Conservation (phyloP, 2,113 vertebrate species). For the Notechis scutatus region DNA sequence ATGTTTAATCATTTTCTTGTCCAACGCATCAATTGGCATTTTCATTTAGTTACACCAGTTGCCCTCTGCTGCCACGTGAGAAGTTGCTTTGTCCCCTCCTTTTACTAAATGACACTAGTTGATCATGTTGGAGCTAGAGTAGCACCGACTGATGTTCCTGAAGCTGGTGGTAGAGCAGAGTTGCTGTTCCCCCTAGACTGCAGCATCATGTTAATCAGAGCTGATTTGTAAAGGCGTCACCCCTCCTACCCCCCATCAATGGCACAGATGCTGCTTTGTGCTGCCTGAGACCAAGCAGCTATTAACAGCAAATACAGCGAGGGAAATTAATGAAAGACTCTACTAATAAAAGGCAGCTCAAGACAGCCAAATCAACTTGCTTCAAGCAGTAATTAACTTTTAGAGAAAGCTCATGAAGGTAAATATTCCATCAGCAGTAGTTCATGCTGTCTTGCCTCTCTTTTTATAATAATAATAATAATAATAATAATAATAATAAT, state of each 20-base stretch:
- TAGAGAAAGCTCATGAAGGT: constrained; percentile 71
- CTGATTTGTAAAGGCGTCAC: constrained; percentile 74
- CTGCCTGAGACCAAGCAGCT: constrained; percentile 69
- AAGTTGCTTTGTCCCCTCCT: constrained; percentile 21
- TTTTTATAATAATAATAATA: constrained; percentile 40
- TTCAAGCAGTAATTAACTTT: constrained; percentile 82
- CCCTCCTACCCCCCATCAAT: constrained; percentile 62
- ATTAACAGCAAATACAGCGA: constrained; percentile 81
- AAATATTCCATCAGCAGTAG: constrained; percentile 73
- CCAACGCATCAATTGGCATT: not conserved
- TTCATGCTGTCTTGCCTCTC: constrained; percentile 55
- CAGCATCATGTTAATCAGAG: constrained; percentile 75
- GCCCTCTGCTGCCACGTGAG: not conserved
- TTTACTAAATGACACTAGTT: not conserved
- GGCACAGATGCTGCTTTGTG: constrained; percentile 83
- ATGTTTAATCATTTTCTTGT: constrained; percentile 2
- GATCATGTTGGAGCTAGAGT: not conserved
- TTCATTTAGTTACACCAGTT: not conserved
- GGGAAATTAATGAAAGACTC: constrained; percentile 82
- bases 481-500: constrained; percentile 46
- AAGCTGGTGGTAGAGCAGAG: not conserved
- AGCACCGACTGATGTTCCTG: not conserved
- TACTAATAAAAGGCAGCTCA: constrained; percentile 79
- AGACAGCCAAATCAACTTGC: constrained; percentile 76
- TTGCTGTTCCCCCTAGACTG: constrained; percentile 34